Base-by-base conservation (phyloP, 2,113 vertebrate genomes). In the Pionites leucogaster region DNA sequence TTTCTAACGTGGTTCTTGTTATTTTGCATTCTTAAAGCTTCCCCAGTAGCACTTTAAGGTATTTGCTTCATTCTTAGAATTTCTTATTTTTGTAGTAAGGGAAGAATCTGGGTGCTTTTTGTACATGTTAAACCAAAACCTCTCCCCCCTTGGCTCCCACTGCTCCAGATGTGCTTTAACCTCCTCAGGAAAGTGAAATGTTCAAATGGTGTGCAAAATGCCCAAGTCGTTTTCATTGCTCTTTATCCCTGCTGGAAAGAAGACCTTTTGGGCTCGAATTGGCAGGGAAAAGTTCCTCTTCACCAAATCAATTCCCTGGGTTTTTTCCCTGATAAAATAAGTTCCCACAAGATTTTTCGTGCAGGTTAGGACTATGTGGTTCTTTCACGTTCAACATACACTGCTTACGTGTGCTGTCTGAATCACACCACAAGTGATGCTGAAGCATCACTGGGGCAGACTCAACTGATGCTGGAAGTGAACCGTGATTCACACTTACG, bases 21-120 rank as follows among this genome's bases (percentile, higher is more conserved):
- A 98, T 98, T 97, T 98, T 98, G 97, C 97, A 97, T 98, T 98
- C 98, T 98, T 97, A 98, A 99, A 99, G 99, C 98, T 97, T 99
- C 96, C 98, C 99, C 98, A 98, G 98, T 98, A 98, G 98, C 98
- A 98, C 98, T 96, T 98, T 98, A 98, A 99, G 99, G 99, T 99
- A 99, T 97, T 98, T 97, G 97, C 87, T 98, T 97, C 74, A 90
- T 97, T 98, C 97, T 97, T 98, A 86, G 96, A 97, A 96, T 97
- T 97, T 97, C 95, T 97, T 97, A 59, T 71, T 96, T 97, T 96
- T 95, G 97, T 97, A 96, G 97, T 98, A 98, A 98, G 98, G 97
- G 98, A 97, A 98, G 97, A 98, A 98, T 98, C 98, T 98, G 97
- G 97, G 96, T 87, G 55, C 78, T 57, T 22, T 17, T 53, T 88